Percentiles rank a stretch among this genome's conserved stretches.
These are phyloP conservation scores for Propithecus perrieri DNA, from an alignment of 2,797 vertebrate genomes.

Conservation along the genomic window DNA sequence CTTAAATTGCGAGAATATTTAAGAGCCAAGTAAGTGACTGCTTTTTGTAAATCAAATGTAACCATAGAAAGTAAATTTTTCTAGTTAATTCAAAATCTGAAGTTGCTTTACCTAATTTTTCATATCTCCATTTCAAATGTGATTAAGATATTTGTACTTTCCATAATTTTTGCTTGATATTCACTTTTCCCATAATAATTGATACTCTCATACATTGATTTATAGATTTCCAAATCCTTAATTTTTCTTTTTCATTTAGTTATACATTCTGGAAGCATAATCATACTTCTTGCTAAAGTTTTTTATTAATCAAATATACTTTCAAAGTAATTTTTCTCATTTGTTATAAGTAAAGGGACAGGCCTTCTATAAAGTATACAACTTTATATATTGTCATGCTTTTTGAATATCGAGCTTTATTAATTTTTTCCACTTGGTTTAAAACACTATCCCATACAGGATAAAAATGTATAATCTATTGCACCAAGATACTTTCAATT, in stretches of 20 bases:
- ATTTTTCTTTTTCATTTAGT: conserved; percentile 5
- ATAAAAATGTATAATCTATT: neutral
- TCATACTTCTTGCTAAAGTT: neutral
- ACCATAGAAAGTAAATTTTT: neutral
- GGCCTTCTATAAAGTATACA: neutral
- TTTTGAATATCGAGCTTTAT: neutral
- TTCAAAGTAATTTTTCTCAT: neutral
- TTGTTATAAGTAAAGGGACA: neutral
- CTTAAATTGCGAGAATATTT: neutral
- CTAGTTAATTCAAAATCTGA: neutral
- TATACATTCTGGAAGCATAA: neutral
- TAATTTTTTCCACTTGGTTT: neutral
- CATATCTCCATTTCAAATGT: neutral
- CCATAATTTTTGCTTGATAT: neutral
- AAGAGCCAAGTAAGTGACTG: neutral
- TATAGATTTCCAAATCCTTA: neutral
- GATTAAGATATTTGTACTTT: neutral
- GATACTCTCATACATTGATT: neutral
- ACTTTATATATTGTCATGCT: neutral
- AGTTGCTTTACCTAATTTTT: neutral
- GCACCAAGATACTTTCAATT: neutral
- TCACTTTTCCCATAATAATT: neutral
- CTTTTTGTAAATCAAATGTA: neutral
- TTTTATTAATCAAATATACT: neutral
- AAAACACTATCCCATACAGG: neutral